Percentiles rank a stretch among this genome's conserved stretches.
phyloP scores from a whole-genome alignment of 2,888 invertebrate species.

The Cenopis cana region DNA sequence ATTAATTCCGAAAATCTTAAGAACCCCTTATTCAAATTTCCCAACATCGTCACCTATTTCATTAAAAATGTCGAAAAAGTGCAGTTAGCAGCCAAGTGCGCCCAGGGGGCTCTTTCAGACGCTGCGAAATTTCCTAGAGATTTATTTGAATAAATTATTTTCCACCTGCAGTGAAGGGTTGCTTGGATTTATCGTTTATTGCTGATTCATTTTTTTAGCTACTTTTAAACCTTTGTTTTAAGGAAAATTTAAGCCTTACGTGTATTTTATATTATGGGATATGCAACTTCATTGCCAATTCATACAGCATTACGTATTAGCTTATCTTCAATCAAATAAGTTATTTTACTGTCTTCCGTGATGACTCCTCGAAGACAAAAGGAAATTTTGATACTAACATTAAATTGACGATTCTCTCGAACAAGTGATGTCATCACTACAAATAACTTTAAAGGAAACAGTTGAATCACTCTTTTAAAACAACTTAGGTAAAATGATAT shows the following conservation, averaged over 20 bases:
- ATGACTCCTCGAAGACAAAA: conserved; percentile 45
- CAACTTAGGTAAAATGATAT: conserved; percentile 51
- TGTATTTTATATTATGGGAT: conserved; percentile 4
- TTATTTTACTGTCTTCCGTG: conserved; percentile 38
- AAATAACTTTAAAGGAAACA: conserved; percentile 78
- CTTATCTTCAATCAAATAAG: conserved; percentile 40
- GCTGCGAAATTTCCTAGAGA: conserved; percentile 73
- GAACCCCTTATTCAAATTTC: conserved; percentile 33
- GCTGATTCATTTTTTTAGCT: conserved; percentile 45
- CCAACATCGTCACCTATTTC: conserved; percentile 63
- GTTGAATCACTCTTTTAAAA: conserved; percentile 75
- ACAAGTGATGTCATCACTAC: conserved; percentile 68
- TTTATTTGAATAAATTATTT: conserved; percentile 85
- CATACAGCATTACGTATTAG: conserved; percentile 35
- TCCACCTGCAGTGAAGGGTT: conserved; percentile 83
- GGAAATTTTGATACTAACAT: conserved; percentile 47
- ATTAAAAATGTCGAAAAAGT: conserved; percentile 71
- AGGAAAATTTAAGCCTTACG: not conserved
- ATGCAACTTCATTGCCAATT: conserved; percentile 36
- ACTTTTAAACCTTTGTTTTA: conserved; percentile 1
- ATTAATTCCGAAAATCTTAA: not conserved
- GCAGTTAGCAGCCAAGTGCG: conserved; percentile 75
- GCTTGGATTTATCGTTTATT: conserved; percentile 71
- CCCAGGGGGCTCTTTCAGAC: conserved; percentile 72
- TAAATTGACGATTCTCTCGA: conserved; percentile 63